Evolutionary conservation across 2,113 vertebrate species (phyloP).

Genomic region (Hippotragus niger): DNA sequence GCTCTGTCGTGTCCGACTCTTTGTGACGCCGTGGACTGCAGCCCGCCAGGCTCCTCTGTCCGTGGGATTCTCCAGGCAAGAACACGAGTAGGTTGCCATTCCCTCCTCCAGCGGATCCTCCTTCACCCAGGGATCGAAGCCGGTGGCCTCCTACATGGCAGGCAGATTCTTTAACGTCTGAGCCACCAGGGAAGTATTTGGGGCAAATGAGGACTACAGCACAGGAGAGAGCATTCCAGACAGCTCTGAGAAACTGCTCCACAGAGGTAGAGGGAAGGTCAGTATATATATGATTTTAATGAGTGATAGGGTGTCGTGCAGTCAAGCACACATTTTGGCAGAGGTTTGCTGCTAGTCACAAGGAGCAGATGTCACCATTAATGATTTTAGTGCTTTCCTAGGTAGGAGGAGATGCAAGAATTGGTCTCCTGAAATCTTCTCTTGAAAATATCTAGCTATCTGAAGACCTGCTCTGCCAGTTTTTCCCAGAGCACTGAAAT

Average conservation of each 20-base stretch:
- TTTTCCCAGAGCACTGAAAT: neutral
- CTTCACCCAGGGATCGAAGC: neutral
- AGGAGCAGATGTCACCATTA: neutral
- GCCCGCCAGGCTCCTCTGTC: neutral
- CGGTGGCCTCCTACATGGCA: neutral
- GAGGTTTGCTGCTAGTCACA: neutral
- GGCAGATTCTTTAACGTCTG: neutral
- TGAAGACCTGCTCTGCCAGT: neutral
- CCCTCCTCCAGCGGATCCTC: neutral
- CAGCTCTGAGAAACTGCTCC: neutral
- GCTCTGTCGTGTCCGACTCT: rapidly evolving
- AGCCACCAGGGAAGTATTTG: neutral
- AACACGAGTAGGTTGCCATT: neutral
- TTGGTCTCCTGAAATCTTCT: neutral
- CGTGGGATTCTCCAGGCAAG: neutral
- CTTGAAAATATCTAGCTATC: neutral
- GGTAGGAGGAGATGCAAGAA: neutral
- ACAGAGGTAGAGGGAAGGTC: neutral
- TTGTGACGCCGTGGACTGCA: neutral
- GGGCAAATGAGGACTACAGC: neutral
- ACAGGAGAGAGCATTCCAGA: neutral
- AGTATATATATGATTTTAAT: neutral
- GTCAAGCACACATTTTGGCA: neutral
- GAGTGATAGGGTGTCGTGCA: neutral
- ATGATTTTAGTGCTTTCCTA: neutral